Conservation (phyloP, 2,113 vertebrate genomes). For the Vimba vimba region DNA sequence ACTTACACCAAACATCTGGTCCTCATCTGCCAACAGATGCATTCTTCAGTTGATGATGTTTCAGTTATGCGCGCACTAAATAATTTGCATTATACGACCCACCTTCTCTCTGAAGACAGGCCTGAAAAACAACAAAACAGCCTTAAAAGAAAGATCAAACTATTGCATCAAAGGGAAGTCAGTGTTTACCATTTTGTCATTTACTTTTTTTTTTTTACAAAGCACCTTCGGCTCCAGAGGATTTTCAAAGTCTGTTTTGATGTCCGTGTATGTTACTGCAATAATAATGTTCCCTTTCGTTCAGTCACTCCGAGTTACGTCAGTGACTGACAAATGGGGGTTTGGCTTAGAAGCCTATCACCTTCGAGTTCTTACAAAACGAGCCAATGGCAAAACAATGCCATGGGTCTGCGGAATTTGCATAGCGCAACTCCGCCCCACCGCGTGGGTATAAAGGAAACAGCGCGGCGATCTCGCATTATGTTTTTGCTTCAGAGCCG, state of each 20-base stretch:
- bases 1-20: conserved; percentile 16
- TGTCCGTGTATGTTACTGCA: not conserved
- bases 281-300: not conserved
- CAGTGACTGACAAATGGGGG: too few relatives aligned
- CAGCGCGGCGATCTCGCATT: too few relatives aligned
- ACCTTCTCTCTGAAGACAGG: not conserved
- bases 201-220: not conserved
- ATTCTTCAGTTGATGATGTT: not conserved
- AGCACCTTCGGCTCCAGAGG: not conserved
- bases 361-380: too few relatives aligned
- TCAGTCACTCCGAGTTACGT: too few relatives aligned
- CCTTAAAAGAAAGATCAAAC: not conserved
- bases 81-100: not conserved
- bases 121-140: not conserved
- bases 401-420: too few relatives aligned
- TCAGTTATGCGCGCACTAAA: not conserved
- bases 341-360: too few relatives aligned
- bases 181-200: not conserved
- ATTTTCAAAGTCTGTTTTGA: not conserved
- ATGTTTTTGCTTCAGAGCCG: too few relatives aligned
- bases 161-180: not conserved
- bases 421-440: too few relatives aligned
- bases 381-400: too few relatives aligned
- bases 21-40: not conserved
- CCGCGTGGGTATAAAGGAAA: too few relatives aligned